These are phyloP conservation scores for Osmoderma eremita DNA, from an alignment of 2,888 invertebrate species.

Conservation along the genomic window DNA sequence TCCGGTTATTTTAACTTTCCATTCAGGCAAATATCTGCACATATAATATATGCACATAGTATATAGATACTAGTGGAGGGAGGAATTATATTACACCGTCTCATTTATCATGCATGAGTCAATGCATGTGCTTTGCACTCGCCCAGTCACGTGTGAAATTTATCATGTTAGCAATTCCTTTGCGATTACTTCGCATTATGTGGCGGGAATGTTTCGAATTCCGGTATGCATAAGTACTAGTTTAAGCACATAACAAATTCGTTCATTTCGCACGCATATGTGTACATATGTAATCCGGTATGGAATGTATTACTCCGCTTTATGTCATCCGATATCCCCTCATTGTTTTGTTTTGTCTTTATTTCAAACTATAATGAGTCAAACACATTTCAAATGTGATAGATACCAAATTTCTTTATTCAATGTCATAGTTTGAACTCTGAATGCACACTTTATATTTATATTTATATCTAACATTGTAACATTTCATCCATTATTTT, in stretches of 20 bases:
- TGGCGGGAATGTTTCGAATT: neutral
- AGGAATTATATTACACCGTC: neutral
- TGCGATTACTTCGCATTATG: neutral
- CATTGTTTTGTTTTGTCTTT: no score
- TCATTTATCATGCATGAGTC: constrained; percentile 15
- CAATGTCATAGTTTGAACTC: no score
- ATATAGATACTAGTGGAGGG: neutral
- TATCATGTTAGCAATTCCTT: constrained; percentile 19
- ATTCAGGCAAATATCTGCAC: neutral
- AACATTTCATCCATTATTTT: no score
- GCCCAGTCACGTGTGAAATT: constrained; percentile 14
- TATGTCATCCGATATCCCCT: no score
- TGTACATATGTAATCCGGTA: neutral
- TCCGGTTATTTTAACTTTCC: no score
- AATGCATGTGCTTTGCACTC: neutral
- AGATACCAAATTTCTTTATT: no score
- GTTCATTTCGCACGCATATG: neutral
- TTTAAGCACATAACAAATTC: neutral
- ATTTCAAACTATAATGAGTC: no score
- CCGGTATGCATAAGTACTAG: constrained; percentile 7
- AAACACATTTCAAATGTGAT: no score
- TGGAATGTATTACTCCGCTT: neutral
- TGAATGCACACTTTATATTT: no score
- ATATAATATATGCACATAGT: neutral
- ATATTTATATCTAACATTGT: no score